Conservation (phyloP, 2,797 vertebrate species). For the Cirrhinus mrigala region DNA sequence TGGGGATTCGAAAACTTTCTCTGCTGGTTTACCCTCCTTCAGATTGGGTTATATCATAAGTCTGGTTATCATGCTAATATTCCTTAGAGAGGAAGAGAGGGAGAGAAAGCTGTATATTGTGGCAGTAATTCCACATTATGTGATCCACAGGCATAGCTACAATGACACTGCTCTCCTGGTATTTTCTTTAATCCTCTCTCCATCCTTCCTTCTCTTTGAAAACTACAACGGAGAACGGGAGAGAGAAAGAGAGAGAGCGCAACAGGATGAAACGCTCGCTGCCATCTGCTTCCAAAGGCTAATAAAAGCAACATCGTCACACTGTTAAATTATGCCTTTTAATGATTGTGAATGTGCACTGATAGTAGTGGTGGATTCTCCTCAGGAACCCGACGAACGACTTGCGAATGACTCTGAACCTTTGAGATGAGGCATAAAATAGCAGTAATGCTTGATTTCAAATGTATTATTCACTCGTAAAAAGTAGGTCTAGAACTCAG, state of each 20-base stretch:
- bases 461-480: conserved; percentile 18
- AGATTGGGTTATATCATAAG: conserved; percentile 51
- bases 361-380: conserved; percentile 55
- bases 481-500: background rate
- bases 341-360: conserved; percentile 70
- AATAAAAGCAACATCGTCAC: conserved; percentile 74
- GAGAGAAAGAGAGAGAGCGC: conserved; percentile 39
- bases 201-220: conserved; percentile 58
- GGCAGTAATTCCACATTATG: conserved; percentile 68
- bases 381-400: conserved; percentile 1
- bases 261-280: conserved; percentile 61
- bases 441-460: conserved; percentile 11
- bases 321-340: conserved; percentile 75
- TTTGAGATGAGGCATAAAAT: conserved; percentile 19
- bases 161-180: conserved; percentile 60
- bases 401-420: background rate
- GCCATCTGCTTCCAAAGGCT: conserved; percentile 74
- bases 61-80: conserved; percentile 54
- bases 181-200: conserved; percentile 70
- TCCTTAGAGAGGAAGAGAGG: conserved; percentile 35
- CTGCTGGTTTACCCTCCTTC: background rate
- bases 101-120: conserved; percentile 57
- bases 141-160: conserved; percentile 64
- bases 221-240: conserved; percentile 56
- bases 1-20: conserved; percentile 17